phyloP scores from a whole-genome alignment of 2,797 vertebrate species.

The Chelon auratus region DNA sequence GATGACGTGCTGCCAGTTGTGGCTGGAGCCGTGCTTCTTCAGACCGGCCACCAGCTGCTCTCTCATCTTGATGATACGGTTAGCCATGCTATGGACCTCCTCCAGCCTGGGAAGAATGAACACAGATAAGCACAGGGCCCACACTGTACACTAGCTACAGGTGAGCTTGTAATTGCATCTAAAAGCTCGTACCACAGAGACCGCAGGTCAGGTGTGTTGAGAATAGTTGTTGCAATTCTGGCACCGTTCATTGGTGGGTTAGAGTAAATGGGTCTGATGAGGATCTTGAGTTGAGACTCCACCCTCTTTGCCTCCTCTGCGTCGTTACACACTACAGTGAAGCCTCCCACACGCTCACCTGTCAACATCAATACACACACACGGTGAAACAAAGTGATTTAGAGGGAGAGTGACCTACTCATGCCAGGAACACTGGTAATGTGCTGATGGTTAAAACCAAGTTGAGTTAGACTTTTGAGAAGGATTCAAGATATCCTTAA shows the following conservation, averaged over 20 bases:
- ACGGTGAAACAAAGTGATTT: not conserved
- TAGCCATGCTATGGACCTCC: constrained; percentile 96
- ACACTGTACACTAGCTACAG: not conserved
- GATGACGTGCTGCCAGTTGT: constrained; percentile 96
- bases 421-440: not conserved
- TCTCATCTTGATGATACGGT: constrained; percentile 96
- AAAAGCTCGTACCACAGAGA: constrained; percentile 68
- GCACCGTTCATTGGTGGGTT: constrained; percentile 97
- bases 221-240: constrained; percentile 92
- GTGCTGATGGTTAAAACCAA: not conserved
- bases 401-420: not conserved
- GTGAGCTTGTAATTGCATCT: not conserved
- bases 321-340: constrained; percentile 92
- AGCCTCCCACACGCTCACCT: constrained; percentile 98
- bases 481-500: not conserved
- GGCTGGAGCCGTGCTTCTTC: constrained; percentile 93
- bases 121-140: not conserved
- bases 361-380: constrained; percentile 27
- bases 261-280: constrained; percentile 98
- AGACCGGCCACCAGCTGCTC: constrained; percentile 92
- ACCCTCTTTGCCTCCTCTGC: constrained; percentile 95
- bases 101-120: constrained; percentile 66
- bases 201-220: constrained; percentile 90
- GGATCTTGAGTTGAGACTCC: constrained; percentile 97
- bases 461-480: not conserved